Evolutionary conservation across 2,888 invertebrate species (phyloP), one percentile per base, ranked within the genome.

Genomic region (Agrochola macilenta): DNA sequence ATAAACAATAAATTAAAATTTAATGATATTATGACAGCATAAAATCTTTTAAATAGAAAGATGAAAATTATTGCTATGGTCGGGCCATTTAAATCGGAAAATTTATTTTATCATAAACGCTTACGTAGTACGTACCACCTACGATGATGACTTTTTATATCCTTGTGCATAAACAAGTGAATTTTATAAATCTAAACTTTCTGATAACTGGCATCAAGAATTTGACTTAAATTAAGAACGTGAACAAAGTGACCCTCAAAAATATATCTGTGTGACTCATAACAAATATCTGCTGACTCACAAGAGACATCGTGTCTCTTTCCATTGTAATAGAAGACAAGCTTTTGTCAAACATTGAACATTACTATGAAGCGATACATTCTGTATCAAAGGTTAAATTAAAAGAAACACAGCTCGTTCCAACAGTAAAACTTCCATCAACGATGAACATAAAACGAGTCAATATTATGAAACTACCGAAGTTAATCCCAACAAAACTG

Each of bases 401-500:
- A 46, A 75, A 82, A 26, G 54, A 79, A 78, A 69, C 63, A 69
- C 46, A 70, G 52, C 17, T 23, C 14, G 17, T 23, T 82, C 0
- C 20, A 57, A 54, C 14, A 69, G 64, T 80, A 77, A 81, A 70
- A 83, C 64, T 81, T 60, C 66, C 70, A 86, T 81, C 65, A 79
- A 80, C 72, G 70, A 78, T 71, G 65, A 80, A 84, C 77, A 84
- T 80, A 87, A 90, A 90, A 90, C 82, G 84, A 90, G 92, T 93
- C 89, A 94, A 95, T 93, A 93, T 94, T 95, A 90, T 93, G 88
- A 87, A 91, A 94, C 93, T 92, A 93, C 92, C 89, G 90, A 90
- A 90, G 90, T 90, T 89, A 92, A 95, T 94, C 92, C 93, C 90
- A 91, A 93, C 91, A 94, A 90, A 95, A 95, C 93, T 94, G 87